phyloP scores from a whole-genome alignment of 2,888 invertebrate genomes.

The Platycheirus rosarum region DNA sequence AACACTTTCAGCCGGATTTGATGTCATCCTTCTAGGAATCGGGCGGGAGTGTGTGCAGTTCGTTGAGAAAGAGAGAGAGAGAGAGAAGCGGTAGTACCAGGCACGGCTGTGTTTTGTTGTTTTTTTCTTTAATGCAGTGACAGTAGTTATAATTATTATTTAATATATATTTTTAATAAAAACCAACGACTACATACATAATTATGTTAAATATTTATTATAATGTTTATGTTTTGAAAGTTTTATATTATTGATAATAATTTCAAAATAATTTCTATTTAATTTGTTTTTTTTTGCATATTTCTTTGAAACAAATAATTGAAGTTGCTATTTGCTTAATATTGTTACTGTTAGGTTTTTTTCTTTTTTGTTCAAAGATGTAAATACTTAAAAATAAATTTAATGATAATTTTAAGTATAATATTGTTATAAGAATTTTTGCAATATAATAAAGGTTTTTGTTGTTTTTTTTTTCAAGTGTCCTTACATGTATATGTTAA shows the following conservation, averaged over 20 bases:
- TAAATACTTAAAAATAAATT: slow-evolving; percentile 65
- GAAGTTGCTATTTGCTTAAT: slow-evolving; percentile 23
- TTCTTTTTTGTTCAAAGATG: slow-evolving; percentile 39
- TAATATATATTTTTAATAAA: slow-evolving; percentile 42
- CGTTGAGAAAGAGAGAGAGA: slow-evolving; percentile 43
- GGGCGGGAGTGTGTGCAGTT: neutral
- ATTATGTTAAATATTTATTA: slow-evolving; percentile 65
- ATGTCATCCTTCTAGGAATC: slow-evolving; percentile 41
- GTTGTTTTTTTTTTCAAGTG: slow-evolving; percentile 14
- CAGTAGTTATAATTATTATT: slow-evolving; percentile 42
- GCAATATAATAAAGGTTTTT: slow-evolving; percentile 50
- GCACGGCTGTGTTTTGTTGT: slow-evolving; percentile 22
- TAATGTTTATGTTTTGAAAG: slow-evolving; percentile 38
- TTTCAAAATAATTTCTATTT: slow-evolving; percentile 59
- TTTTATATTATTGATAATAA: slow-evolving; percentile 54
- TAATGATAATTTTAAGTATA: slow-evolving; percentile 41
- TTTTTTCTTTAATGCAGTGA: slow-evolving; percentile 69
- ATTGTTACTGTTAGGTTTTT: slow-evolving; percentile 6
- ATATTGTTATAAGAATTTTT: slow-evolving; percentile 44
- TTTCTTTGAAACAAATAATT: slow-evolving; percentile 53
- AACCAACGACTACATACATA: slow-evolving; percentile 60
- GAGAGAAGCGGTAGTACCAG: slow-evolving; percentile 16
- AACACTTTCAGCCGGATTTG: neutral
- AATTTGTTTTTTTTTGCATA: slow-evolving; percentile 42
- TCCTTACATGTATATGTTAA: slow-evolving; percentile 56